Percentiles rank a stretch among this genome's conserved stretches.
phyloP scores from a whole-genome alignment of 2,113 vertebrate genomes.

The Aegotheles bennettii region DNA sequence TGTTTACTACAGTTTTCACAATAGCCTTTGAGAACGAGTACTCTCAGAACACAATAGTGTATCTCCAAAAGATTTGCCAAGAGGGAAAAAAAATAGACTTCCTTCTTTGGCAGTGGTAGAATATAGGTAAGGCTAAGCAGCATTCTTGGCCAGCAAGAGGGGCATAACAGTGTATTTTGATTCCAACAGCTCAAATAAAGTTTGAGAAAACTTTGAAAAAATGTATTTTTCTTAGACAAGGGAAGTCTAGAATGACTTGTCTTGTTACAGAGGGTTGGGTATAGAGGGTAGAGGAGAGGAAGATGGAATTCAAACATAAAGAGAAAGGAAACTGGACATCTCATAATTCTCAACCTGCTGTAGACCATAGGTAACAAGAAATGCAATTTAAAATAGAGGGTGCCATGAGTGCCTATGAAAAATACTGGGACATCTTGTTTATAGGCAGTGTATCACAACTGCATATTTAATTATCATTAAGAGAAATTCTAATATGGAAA shows the following conservation, averaged over 20 bases:
- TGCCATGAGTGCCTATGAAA: background rate
- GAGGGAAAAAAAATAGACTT: constrained; percentile 52
- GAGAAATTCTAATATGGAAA: background rate
- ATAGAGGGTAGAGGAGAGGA: background rate
- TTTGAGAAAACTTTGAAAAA: background rate
- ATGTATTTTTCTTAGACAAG: background rate
- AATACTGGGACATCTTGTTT: background rate
- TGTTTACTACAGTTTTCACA: constrained; percentile 60
- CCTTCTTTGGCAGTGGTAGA: constrained; percentile 48
- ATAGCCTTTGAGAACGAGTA: constrained; percentile 45
- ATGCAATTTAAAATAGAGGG: background rate
- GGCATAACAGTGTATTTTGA: background rate
- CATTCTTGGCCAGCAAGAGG: constrained; percentile 5
- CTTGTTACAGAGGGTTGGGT: background rate
- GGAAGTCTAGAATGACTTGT: background rate
- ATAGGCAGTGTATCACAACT: background rate
- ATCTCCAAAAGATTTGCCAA: constrained; percentile 64
- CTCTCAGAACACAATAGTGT: constrained; percentile 65
- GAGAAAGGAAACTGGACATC: background rate
- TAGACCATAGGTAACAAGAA: background rate
- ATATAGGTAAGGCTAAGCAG: constrained; percentile 59
- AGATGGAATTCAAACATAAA: background rate
- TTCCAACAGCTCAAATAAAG: background rate
- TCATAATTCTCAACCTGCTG: background rate
- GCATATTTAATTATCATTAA: background rate